phyloP scores from a whole-genome alignment of 2,113 vertebrate genomes.

The Oreocharis arfaki region DNA sequence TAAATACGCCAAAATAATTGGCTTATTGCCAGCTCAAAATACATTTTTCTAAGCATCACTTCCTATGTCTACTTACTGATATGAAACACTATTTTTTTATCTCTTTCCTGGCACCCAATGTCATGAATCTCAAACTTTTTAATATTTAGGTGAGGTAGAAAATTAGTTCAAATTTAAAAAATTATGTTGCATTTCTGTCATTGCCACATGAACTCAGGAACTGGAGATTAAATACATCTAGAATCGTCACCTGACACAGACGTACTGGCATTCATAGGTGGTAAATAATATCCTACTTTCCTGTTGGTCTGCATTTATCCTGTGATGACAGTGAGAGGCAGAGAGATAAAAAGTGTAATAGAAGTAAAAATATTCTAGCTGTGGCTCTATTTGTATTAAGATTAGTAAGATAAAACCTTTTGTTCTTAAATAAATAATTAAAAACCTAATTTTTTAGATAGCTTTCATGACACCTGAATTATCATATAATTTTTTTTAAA shows the following conservation, averaged over 20 bases:
- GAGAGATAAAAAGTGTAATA: not conserved
- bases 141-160: not conserved
- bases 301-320: not conserved
- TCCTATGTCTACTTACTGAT: not conserved
- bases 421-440: not conserved
- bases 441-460: not conserved
- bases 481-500: not conserved
- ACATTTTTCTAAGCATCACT: not conserved
- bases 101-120: not conserved
- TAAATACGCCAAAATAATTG: not conserved
- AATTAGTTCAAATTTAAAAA: not conserved
- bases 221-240: not conserved
- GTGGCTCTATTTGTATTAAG: not conserved
- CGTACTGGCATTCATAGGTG: not conserved
- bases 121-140: not conserved
- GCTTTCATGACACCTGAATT: not conserved
- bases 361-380: not conserved
- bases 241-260: not conserved
- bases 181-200: rapidly evolving
- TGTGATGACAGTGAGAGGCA: not conserved
- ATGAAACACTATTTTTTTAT: not conserved
- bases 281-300: not conserved
- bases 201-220: not conserved
- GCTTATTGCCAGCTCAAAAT: not conserved
- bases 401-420: not conserved